Conservation (phyloP, 2,113 vertebrate genomes). For the Elgaria multicarinata region DNA sequence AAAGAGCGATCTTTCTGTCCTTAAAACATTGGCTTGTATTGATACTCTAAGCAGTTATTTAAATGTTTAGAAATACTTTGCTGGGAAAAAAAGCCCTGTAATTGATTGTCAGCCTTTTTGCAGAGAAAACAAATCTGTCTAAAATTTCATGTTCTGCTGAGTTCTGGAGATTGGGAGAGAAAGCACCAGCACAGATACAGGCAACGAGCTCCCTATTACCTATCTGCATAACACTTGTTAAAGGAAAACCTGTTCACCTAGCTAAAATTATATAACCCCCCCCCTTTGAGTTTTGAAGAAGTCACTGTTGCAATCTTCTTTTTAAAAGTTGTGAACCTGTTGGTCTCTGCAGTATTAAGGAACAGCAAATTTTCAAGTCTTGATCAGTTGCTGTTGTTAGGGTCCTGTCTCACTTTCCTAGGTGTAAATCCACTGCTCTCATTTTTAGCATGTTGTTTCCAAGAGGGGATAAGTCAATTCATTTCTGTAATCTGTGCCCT, state of each 20-base stretch:
- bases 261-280: not conserved
- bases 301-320: not conserved
- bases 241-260: slow-evolving; percentile 6
- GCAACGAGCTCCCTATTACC: slow-evolving; percentile 23
- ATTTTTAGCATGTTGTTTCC: not conserved
- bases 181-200: slow-evolving; percentile 26
- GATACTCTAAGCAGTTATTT: not conserved
- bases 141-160: slow-evolving; percentile 26
- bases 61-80: not conserved
- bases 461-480: not conserved
- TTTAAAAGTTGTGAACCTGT: not conserved
- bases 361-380: not conserved
- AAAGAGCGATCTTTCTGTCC: not conserved
- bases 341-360: not conserved
- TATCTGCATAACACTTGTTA: not conserved
- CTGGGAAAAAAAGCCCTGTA: not conserved
- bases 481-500: not conserved
- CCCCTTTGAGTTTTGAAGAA: not conserved
- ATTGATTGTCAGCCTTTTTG: not conserved
- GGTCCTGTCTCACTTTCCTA: not conserved
- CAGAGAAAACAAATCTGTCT: not conserved
- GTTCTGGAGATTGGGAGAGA: not conserved
- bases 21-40: not conserved
- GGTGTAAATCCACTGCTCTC: not conserved
- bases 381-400: not conserved